Evolutionary conservation across 2,113 vertebrate species (phyloP).

Genomic region (Coracopsis vasa): DNA sequence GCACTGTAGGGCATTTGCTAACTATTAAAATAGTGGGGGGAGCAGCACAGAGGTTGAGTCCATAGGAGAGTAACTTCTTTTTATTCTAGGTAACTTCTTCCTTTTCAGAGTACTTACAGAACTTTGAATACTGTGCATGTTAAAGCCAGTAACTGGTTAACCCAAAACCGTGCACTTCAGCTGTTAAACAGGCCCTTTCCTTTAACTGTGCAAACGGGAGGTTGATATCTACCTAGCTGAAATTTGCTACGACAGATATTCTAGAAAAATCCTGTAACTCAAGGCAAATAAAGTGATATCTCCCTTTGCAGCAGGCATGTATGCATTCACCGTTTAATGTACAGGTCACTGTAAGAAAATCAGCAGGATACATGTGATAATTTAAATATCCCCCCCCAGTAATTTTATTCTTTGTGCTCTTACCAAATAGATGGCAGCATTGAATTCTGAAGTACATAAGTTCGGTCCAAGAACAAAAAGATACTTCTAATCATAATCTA

Average conservation of each 20-base stretch:
- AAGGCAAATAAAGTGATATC: not conserved
- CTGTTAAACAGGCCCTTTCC: not conserved
- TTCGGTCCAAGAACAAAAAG: constrained; percentile 99
- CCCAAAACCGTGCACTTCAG: not conserved
- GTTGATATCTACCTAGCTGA: not conserved
- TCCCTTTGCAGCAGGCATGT: not conserved
- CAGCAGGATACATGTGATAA: not conserved
- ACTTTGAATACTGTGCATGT: not conserved
- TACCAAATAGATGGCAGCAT: constrained; percentile 99
- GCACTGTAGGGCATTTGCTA: not conserved
- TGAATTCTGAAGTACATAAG: constrained; percentile 98
- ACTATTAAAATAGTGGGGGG: not conserved
- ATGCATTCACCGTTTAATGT: not conserved
- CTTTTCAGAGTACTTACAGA: not conserved
- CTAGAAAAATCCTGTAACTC: not conserved
- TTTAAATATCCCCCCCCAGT: not conserved
- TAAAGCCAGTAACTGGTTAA: not conserved
- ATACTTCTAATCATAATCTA: constrained; percentile 99
- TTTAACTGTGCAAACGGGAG: not conserved
- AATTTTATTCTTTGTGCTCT: constrained; percentile 58
- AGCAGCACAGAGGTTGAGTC: not conserved
- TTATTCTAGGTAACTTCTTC: not conserved
- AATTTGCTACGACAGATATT: not conserved
- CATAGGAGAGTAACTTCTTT: not conserved
- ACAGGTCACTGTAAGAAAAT: not conserved